Evolutionary conservation across 1,140 invertebrate species (phyloP), one percentile per base, ranked within the genome.

Genomic region (Ditylenchus dipsaci): DNA sequence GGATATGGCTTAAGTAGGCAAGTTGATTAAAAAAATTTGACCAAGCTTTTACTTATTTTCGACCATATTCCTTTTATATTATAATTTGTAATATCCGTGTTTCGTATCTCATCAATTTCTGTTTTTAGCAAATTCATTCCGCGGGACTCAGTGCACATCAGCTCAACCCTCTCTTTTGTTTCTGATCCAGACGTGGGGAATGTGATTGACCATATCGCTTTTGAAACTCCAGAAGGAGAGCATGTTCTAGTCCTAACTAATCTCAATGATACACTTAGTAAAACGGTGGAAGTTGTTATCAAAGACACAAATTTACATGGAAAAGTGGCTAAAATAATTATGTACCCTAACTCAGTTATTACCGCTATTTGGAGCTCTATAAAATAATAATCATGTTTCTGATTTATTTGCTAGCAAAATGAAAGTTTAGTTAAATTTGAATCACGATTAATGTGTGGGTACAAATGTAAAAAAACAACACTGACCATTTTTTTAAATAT

Each of bases 91-190:
- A n/a, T n/a, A n/a, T n/a, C n/a, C n/a, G n/a, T n/a, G n/a, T n/a
- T n/a, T n/a, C n/a, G n/a, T n/a, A n/a, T n/a, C n/a, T n/a, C n/a
- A n/a, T n/a, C n/a, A n/a, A n/a, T n/a, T n/a, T n/a, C n/a, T 29
- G 9, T 38, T 66, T 64, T 72, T 15, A 72, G 71, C 38, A 67
- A 67, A 38, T 73, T 73, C 63, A 45, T 73, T 13, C 33, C 71
- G n/a, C 69, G 61, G 1, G 62, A 53, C 23, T 69, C 71, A 15
- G 42, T 68, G 13, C 72, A 59, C 1, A 73, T 73, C 30, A 29
- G 49, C 17, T 63, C 65, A 13, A 9, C 1, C 8, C 45, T 15
- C 43, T 33, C 26, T n/a, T n/a, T n/a, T 17, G 43, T 8, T 21
- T 17, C 13, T 23, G 23, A 11, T 19, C 33, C 21, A 26, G 26